Percentiles rank a stretch among this genome's conserved stretches.
These are phyloP conservation scores for Eulemur mongoz DNA, from an alignment of 2,797 vertebrate genomes.

Conservation along the genomic window DNA sequence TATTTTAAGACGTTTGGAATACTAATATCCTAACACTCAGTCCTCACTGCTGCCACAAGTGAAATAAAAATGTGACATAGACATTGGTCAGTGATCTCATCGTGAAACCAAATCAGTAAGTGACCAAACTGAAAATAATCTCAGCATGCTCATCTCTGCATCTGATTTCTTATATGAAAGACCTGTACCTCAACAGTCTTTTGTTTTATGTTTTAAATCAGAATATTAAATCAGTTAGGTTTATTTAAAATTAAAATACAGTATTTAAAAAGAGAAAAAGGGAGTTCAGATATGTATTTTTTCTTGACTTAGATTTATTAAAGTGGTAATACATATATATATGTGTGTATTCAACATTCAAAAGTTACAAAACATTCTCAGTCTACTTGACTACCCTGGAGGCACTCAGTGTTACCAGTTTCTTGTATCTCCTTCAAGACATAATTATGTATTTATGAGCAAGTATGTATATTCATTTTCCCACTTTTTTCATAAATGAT, in stretches of 20 bases:
- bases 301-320: background rate
- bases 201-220: background rate
- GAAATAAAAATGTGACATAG: conserved; percentile 1
- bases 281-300: background rate
- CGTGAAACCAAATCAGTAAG: background rate
- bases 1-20: background rate
- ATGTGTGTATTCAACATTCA: background rate
- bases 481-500: background rate
- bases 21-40: background rate
- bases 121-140: background rate
- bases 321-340: background rate
- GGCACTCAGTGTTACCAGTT: background rate
- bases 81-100: background rate
- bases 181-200: background rate
- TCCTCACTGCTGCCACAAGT: background rate
- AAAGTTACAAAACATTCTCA: background rate
- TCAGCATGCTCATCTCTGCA: background rate
- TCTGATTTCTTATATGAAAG: background rate
- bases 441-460: background rate
- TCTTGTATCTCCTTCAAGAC: background rate
- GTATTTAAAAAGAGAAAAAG: background rate
- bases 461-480: background rate
- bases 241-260: background rate
- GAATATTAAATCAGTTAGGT: background rate
- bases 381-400: background rate